A percentile compares a stretch with the other conserved stretches of the same genome.
Conservation (phyloP, 1,140 invertebrate species). For the Drosophila rufa region DNA sequence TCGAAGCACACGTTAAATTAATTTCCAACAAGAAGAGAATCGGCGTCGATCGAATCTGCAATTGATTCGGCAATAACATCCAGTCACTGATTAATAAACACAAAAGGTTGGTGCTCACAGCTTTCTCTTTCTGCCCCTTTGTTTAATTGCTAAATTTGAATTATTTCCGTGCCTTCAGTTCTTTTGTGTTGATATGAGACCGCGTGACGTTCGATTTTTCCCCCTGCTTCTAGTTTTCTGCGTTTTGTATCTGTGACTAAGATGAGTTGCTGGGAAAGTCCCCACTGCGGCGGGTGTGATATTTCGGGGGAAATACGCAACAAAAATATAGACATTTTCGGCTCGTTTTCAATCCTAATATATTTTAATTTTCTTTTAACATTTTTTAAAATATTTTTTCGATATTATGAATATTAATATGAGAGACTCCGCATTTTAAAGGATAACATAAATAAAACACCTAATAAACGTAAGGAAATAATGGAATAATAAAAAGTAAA, state of each 20-base stretch:
- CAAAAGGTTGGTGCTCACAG: constrained; percentile 46
- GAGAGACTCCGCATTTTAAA: too few relatives aligned
- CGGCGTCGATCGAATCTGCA: constrained; percentile 24
- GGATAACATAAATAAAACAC: too few relatives aligned
- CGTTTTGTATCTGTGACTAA: constrained; percentile 54
- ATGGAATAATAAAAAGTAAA: too few relatives aligned
- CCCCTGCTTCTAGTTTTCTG: constrained; percentile 29
- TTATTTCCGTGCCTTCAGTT: constrained; percentile 36
- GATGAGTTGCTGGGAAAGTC: constrained; percentile 24
- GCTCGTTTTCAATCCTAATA: background rate
- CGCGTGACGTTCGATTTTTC: constrained; percentile 22
- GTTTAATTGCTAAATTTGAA: constrained; percentile 23
- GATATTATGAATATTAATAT: background rate
- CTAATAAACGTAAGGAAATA: too few relatives aligned
- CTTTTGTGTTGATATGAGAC: constrained; percentile 43
- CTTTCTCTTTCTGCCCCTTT: constrained; percentile 17
- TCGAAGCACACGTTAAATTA: constrained; percentile 26
- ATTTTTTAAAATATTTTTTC: background rate
- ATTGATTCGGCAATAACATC: constrained; percentile 34
- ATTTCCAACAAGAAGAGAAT: constrained; percentile 44
- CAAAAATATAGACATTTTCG: background rate
- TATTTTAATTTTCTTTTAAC: background rate
- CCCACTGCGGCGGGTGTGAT: background rate
- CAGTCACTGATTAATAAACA: constrained; percentile 56
- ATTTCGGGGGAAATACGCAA: constrained; percentile 1